Conservation (phyloP, 2,797 vertebrate genomes). For the Decapterus maruadsi region DNA sequence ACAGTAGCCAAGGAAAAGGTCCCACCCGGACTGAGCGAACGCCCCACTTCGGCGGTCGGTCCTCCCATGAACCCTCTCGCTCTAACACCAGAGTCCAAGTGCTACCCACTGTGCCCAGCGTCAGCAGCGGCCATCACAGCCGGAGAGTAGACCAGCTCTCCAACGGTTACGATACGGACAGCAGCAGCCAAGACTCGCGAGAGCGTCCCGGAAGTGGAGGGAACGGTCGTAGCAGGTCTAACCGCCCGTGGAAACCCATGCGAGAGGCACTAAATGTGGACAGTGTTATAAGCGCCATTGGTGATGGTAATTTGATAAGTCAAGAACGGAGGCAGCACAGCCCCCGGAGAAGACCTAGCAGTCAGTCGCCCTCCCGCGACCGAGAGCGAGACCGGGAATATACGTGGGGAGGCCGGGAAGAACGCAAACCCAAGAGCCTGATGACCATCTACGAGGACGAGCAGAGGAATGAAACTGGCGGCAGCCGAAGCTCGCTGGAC, state of each 20-base stretch:
- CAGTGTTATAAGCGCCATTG: constrained; percentile 87
- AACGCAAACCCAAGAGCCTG: constrained; percentile 89
- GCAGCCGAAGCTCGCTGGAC: constrained; percentile 91
- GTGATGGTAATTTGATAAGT: neutral
- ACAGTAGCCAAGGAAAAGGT: constrained; percentile 92
- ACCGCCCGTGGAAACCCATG: constrained; percentile 91
- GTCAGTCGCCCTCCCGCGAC: constrained; percentile 70
- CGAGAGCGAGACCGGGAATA: constrained; percentile 67
- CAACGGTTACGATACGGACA: constrained; percentile 93
- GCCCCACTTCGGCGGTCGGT: constrained; percentile 69
- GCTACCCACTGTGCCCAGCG: constrained; percentile 66
- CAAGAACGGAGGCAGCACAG: constrained; percentile 85
- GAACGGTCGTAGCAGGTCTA: constrained; percentile 76
- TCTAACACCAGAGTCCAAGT: constrained; percentile 67
- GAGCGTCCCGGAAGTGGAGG: constrained; percentile 83
- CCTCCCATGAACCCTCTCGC: constrained; percentile 64
- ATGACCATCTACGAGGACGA: constrained; percentile 99
- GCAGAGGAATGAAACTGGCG: constrained; percentile 87
- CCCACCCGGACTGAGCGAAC: constrained; percentile 82
- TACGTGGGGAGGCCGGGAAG: constrained; percentile 81
- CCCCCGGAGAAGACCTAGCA: constrained; percentile 81
- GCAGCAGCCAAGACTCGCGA: constrained; percentile 92
- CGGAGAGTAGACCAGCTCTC: constrained; percentile 68
- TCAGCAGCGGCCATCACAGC: constrained; percentile 37
- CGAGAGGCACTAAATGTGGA: constrained; percentile 96